Base-by-base conservation (phyloP, 2,888 invertebrate genomes). In the Lochmaea crataegi region DNA sequence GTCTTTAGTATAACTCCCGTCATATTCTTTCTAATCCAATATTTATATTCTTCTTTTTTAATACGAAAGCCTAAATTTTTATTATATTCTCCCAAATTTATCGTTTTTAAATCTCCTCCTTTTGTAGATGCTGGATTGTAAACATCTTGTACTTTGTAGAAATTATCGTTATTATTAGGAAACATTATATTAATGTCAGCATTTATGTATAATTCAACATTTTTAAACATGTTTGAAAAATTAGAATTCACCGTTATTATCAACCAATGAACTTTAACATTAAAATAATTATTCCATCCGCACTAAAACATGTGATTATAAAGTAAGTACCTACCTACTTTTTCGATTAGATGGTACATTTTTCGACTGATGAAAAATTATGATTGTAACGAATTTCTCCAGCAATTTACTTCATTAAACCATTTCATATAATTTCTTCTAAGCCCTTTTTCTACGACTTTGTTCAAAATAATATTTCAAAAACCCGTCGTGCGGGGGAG, bases 1-100 rank as follows among this genome's bases (percentile, higher is more conserved):
- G 81, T 71, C 70, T 78, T 82, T 63, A 84, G 80, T 2, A 71
- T 76, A 26, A 84, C 79, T n/a, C 81, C 82, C 18, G 80, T 81
- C 81, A 84, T 82, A 74, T 84, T 80, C 66, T 75, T 79, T 68
- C 84, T 76, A 7, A 60, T 63, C 80, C 79, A 81, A 75, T 83
- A 84, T 74, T 82, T 81, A 38, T 71, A 57, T 42, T 63, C 64
- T 2, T 48, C 51, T 11, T 71, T 66, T 64, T 65, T 67, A 11
- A 75, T 65, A 18, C 58, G 48, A 65, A 78, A 82, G 26, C 80
- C 80, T 14, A 71, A 57, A 53, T 45, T 68, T 38, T 70, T 38
- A 65, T 61, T 78, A 67, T 78, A 82, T 65, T 68, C 72, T 26
- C 83, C 82, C 9, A 82, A 58, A 58, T 41, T 66, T 58, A 60